phyloP scores from a whole-genome alignment of 1,140 invertebrate species.

The Lasioglossum baleicum region DNA sequence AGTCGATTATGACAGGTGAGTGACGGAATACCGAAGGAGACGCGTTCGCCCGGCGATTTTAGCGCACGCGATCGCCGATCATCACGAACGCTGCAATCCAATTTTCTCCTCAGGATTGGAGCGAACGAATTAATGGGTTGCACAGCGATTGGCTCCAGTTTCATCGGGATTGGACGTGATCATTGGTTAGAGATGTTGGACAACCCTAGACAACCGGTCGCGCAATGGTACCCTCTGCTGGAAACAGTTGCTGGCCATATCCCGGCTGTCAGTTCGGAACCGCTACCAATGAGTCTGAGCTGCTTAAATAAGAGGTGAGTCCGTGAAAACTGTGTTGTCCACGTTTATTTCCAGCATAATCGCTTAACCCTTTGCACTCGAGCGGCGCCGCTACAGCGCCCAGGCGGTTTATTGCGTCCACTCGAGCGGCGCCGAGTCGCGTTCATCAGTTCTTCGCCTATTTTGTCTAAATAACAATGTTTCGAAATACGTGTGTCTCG shows the following conservation, averaged over 20 bases:
- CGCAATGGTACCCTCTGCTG: conserved; percentile 91
- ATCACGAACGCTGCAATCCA: not conserved
- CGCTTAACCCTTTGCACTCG: too few relatives aligned
- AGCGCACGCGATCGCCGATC: not conserved
- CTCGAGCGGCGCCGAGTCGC: too few relatives aligned
- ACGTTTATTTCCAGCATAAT: too few relatives aligned
- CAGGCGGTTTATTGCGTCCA: too few relatives aligned
- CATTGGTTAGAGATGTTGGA: conserved; percentile 95
- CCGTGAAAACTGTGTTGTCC: too few relatives aligned
- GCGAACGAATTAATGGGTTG: conserved; percentile 93
- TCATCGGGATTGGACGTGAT: conserved; percentile 89
- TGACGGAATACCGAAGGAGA: not conserved
- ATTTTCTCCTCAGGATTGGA: conserved; percentile 84
- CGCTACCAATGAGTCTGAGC: conserved; percentile 82
- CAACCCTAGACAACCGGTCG: conserved; percentile 90
- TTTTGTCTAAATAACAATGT: too few relatives aligned
- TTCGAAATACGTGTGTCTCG: too few relatives aligned
- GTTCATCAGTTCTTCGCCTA: too few relatives aligned
- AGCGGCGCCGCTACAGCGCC: too few relatives aligned
- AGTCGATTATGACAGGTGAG: conserved; percentile 93
- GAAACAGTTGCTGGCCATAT: conserved; percentile 84
- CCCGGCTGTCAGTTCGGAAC: conserved; percentile 78
- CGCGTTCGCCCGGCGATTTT: not conserved
- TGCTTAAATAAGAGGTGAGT: conserved; percentile 84
- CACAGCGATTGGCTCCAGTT: conserved; percentile 88